Conservation (phyloP, 2,113 vertebrate genomes). For the Phyllopteryx taeniolatus region DNA sequence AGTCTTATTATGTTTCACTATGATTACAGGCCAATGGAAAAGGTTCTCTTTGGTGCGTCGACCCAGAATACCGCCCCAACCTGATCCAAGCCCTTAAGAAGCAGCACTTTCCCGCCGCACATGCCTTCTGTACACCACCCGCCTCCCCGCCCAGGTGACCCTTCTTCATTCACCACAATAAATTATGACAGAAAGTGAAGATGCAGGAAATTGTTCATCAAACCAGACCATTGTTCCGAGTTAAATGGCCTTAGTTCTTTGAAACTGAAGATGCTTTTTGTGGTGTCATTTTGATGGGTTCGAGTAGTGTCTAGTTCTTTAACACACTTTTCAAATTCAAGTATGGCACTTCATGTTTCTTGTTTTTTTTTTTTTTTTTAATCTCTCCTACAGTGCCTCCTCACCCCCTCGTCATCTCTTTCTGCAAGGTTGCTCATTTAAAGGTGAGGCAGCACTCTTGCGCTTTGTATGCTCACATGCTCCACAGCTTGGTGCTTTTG, state of each 20-base stretch:
- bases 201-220: neutral
- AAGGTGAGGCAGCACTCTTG: slow-evolving; percentile 78
- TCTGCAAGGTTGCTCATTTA: slow-evolving; percentile 86
- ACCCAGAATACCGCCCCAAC: slow-evolving; percentile 96
- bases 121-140: slow-evolving; percentile 88
- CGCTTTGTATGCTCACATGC: neutral
- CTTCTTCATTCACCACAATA: neutral
- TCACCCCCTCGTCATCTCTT: slow-evolving; percentile 89
- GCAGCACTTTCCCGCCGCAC: slow-evolving; percentile 89
- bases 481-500: slow-evolving; percentile 14
- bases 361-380: slow-evolving; percentile 27
- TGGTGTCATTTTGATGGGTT: neutral
- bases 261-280: neutral
- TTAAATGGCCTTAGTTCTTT: neutral
- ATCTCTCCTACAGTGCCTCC: slow-evolving; percentile 80
- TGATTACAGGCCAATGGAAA: slow-evolving; percentile 90
- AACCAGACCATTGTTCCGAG: neutral
- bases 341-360: neutral
- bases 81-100: slow-evolving; percentile 97
- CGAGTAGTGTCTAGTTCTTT: neutral
- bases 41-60: slow-evolving; percentile 97
- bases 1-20: neutral
- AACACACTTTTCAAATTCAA: neutral
- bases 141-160: slow-evolving; percentile 89
- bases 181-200: neutral